Base-by-base conservation (phyloP, 2,797 vertebrate species). In the Pantherophis alleghaniensis region DNA sequence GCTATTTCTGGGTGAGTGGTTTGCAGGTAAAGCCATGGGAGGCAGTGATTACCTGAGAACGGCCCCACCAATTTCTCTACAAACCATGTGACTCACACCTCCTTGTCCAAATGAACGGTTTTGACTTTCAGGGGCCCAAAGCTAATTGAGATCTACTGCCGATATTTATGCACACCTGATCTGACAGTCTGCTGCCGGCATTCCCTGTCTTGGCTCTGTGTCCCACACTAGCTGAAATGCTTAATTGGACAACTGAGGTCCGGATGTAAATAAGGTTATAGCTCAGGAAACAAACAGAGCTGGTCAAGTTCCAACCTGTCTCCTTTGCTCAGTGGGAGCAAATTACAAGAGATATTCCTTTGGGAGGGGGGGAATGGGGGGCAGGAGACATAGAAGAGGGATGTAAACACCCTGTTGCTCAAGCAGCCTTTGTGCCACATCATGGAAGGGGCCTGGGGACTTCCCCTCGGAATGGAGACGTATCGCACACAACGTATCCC, bases 201-300 rank as follows among this genome's bases (percentile, higher is more conserved):
- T 37, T 53, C 63, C 92, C 0, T 0, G 1, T 47, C 63, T 47
- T 42, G 18, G 0, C 53, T 59, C 61, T 0, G 0, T 0, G 63
- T 2, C 63, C 55, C 59, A n/a, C 7, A 0, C 59, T 42, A 88
- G 83, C 0, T 0, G 66, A 0, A 0, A 60, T 0, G 66, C 90
- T 90, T 26, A 60, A 55, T 61, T 74, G 66, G 86, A 42, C 61
- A 0, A 60, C 5, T 79, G 18, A 74, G 28, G 63, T 32, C 26
- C 26, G 16, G 74, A 47, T 28, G 89, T 59, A 91, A 91, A 87
- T 14, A 88, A 69, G 86, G 2, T 22, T 53, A n/a, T 24, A 24
- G 53, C 37, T 87, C 28, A 24, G 86, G 92, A 87, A 91, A 6
- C 59, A 69, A 87, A 26, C 24, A 57, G 32, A 32, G 55, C 7